Conservation (phyloP, 2,888 invertebrate genomes). For the Monopis laevigella region DNA sequence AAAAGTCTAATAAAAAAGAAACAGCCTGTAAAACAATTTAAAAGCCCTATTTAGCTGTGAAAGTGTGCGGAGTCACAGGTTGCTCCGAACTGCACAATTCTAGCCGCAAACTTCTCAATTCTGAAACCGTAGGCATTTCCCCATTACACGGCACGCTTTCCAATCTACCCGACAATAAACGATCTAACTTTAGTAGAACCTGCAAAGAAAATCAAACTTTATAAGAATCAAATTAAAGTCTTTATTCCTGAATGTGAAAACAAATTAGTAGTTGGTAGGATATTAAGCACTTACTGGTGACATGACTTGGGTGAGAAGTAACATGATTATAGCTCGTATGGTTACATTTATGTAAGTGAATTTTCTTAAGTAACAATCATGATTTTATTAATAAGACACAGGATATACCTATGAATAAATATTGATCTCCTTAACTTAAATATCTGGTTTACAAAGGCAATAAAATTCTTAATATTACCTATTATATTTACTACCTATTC, state of each 20-base stretch:
- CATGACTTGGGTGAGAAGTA: conserved; percentile 6
- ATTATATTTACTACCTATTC: too few relatives aligned
- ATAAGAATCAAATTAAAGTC: neutral
- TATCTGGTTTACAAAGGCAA: too few relatives aligned
- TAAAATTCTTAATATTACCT: too few relatives aligned
- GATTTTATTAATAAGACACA: too few relatives aligned
- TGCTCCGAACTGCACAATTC: conserved; percentile 38
- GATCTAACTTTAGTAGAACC: conserved; percentile 42
- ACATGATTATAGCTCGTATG: conserved; percentile 2
- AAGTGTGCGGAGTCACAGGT: neutral
- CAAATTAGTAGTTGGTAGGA: neutral
- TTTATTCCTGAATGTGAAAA: neutral
- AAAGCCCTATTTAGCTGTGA: neutral
- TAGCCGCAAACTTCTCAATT: conserved; percentile 38
- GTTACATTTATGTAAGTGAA: too few relatives aligned
- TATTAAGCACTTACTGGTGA: conserved; percentile 4
- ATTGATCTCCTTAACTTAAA: too few relatives aligned
- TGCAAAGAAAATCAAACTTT: conserved; percentile 18
- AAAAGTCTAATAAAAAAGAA: neutral
- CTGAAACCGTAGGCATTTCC: conserved; percentile 36
- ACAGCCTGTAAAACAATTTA: neutral
- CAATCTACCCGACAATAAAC: conserved; percentile 28
- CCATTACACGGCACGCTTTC: conserved; percentile 23
- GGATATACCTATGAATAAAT: too few relatives aligned
- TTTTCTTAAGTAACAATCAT: too few relatives aligned